These are phyloP conservation scores for Dasysyrphus tricinctus DNA, from an alignment of 2,888 invertebrate species.

Conservation along the genomic window DNA sequence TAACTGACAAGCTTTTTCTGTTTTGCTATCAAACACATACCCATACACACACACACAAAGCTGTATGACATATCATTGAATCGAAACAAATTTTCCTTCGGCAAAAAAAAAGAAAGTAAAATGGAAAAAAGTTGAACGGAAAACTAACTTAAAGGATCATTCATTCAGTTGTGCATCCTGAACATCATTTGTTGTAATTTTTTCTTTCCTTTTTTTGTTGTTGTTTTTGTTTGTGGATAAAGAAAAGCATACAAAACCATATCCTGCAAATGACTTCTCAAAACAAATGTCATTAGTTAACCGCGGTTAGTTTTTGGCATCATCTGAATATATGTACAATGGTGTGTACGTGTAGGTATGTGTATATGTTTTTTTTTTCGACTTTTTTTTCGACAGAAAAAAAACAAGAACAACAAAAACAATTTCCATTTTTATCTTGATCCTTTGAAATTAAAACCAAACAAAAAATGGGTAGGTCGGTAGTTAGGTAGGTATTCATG, in stretches of 20 bases:
- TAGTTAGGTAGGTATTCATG: conserved; percentile 26
- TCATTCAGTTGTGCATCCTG: conserved; percentile 61
- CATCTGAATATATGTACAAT: not conserved
- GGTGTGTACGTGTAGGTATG: not conserved
- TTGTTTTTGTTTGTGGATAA: conserved; percentile 20
- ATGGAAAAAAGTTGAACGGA: conserved; percentile 33
- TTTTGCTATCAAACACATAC: conserved; percentile 31
- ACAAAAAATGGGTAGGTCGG: conserved; percentile 20
- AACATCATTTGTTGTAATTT: conserved; percentile 62
- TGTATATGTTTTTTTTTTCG: not conserved
- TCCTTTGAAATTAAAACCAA: conserved; percentile 26
- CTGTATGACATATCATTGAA: conserved; percentile 53
- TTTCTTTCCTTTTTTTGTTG: not conserved
- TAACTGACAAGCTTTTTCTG: conserved; percentile 31
- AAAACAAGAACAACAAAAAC: conserved; percentile 16
- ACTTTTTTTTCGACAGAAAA: not conserved
- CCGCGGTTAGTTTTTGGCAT: conserved; percentile 41
- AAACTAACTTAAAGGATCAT: conserved; percentile 52
- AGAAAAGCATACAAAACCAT: conserved; percentile 33
- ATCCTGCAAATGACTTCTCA: conserved; percentile 70
- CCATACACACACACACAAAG: conserved; percentile 21
- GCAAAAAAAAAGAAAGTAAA: not conserved
- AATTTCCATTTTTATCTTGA: conserved; percentile 38
- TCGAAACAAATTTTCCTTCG: conserved; percentile 5
- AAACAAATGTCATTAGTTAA: conserved; percentile 73